Percentiles rank a stretch among this genome's conserved stretches.
These are phyloP conservation scores for Neodon shergylaensis DNA, from an alignment of 2,113 vertebrate species.

Conservation along the genomic window DNA sequence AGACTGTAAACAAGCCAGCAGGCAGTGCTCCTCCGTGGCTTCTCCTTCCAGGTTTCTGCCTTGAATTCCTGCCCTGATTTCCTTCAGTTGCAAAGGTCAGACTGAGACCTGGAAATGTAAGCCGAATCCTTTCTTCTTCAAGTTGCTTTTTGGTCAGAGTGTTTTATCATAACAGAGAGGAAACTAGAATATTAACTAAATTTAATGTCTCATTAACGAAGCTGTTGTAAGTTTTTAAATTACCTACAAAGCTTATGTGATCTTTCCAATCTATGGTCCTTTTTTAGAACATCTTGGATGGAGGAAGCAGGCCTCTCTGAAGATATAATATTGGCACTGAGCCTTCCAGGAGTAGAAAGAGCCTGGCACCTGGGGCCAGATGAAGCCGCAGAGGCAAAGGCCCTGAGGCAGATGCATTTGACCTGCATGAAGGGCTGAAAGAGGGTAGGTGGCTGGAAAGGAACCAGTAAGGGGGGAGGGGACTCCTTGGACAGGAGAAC, in stretches of 20 bases:
- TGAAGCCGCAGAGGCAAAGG: not conserved
- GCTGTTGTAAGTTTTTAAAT: not conserved
- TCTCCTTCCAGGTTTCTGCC: not conserved
- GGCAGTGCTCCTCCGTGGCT: too few species aligned
- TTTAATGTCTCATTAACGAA: not conserved
- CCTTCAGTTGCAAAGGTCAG: not conserved
- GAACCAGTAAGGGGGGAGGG: not conserved
- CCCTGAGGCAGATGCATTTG: not conserved
- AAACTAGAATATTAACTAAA: not conserved
- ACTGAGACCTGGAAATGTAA: not conserved
- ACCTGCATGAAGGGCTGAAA: not conserved
- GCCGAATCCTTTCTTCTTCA: not conserved
- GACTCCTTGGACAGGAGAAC: not conserved
- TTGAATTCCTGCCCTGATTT: not conserved
- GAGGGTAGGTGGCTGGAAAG: not conserved
- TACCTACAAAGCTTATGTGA: not conserved
- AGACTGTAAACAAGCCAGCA: not conserved
- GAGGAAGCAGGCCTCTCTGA: not conserved
- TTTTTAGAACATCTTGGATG: not conserved
- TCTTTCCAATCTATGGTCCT: not conserved
- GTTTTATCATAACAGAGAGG: not conserved
- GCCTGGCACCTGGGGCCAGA: not conserved
- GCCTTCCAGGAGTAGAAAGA: not conserved
- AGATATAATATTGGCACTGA: not conserved
- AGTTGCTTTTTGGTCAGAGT: not conserved